Evolutionary conservation across 2,888 invertebrate species (phyloP).

Genomic region (Drosophila emarginata): DNA sequence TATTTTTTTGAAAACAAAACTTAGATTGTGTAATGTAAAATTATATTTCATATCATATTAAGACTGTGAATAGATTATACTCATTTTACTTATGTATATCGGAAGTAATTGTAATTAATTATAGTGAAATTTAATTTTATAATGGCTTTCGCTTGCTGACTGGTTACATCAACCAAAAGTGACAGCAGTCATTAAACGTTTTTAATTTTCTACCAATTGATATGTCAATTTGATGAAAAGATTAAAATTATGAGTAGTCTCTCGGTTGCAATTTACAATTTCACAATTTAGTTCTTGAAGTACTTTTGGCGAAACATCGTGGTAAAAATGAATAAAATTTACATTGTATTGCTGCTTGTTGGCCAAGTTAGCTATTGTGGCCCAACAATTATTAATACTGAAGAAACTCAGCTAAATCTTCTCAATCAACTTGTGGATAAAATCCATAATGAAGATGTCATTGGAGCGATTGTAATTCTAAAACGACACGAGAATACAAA

Average conservation of each 20-base stretch:
- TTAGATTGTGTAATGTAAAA: no score
- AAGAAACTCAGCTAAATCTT: background rate
- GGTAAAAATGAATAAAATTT: background rate
- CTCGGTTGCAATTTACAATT: no score
- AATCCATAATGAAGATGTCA: background rate
- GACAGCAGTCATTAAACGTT: background rate
- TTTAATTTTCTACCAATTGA: background rate
- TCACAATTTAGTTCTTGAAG: background rate
- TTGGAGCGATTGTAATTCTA: constrained; percentile 20
- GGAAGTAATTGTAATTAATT: background rate
- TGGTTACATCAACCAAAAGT: background rate
- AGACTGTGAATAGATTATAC: no score
- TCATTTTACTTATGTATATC: no score
- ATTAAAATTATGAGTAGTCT: no score
- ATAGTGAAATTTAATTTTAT: background rate
- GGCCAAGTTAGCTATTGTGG: background rate
- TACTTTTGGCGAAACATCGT: background rate
- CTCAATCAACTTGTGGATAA: constrained; percentile 21
- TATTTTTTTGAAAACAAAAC: background rate
- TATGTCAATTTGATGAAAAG: background rate
- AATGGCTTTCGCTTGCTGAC: background rate
- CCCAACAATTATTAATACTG: background rate
- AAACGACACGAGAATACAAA: background rate
- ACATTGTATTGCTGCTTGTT: background rate
- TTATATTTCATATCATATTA: no score